Base-by-base conservation (phyloP, 1,140 invertebrate species). In the Apis dorsata region DNA sequence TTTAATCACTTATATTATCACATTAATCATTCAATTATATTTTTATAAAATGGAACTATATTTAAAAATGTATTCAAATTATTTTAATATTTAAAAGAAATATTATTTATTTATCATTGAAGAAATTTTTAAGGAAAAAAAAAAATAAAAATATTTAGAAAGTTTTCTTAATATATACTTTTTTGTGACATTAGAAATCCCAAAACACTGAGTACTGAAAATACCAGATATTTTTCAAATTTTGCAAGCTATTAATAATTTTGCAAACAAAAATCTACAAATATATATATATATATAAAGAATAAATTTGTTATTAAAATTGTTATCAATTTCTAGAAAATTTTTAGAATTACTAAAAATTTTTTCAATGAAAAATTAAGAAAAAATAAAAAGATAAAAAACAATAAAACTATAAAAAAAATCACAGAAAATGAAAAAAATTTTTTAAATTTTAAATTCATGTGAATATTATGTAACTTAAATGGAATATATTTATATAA, bases 251-350 rank as follows among this genome's bases (percentile, higher is more conserved):
- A 53, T 21, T 76, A 51, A 49, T 10, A 10, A 49, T 70, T 28
- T 2, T 53, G 24, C 66, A 60, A 74, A 55, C 15, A 71, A 5
- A 55, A 17, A 73, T 68, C 10, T 78, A 34, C 19, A 68, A 68
- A 53, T 15, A 78, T 68, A 78, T 68, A 78, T 68, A 78, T 68
- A 55, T 34, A 7, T 78, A 65, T 68, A 68, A 68, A 4, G n/a
- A 49, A 44, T 44, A 4, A 44, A 44, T 44, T 44, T 44, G 34
- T 44, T 44, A 62, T 28, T 63, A 21, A 63, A 55, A 17, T 34
- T 55, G 17, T 66, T 55, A 66, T 11, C 1, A 55, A 77, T 66
- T 55, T 66, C 11, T 28, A 15, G 11, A n/a, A 10, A 53, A 13
- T 53, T 65, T 21, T 65, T n/a, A 7, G 17, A 75, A 74, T 15